Conservation (phyloP, 2,797 vertebrate species). For the Peromyscus eremicus region DNA sequence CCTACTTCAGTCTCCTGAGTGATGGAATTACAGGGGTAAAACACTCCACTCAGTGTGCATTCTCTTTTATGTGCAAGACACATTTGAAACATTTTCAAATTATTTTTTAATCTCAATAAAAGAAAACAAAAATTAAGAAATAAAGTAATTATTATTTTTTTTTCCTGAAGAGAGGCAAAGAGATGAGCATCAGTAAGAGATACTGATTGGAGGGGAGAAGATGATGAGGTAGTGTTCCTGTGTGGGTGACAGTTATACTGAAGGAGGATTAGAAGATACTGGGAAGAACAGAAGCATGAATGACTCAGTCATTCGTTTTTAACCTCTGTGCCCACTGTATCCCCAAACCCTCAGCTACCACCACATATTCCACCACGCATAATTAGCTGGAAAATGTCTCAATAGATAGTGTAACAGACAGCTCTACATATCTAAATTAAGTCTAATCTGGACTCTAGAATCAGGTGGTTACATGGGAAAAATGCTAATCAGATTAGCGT, state of each 20-base stretch:
- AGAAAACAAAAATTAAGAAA: slow-evolving; percentile 7
- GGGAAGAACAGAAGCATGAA: neutral
- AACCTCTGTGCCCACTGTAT: neutral
- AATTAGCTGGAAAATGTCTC: slow-evolving; percentile 22
- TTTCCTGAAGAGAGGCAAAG: neutral
- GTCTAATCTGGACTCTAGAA: neutral
- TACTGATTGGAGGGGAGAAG: neutral
- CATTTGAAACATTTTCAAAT: neutral
- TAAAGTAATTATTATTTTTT: neutral
- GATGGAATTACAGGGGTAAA: neutral
- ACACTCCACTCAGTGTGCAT: neutral
- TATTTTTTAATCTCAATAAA: neutral
- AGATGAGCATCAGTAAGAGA: neutral
- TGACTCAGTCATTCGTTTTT: neutral
- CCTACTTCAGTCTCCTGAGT: neutral
- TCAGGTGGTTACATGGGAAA: neutral
- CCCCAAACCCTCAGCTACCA: neutral
- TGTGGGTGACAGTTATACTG: neutral
- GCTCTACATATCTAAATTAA: neutral
- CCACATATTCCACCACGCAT: neutral
- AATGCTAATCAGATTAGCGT: neutral
- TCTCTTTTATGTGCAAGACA: neutral
- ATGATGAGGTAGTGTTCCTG: neutral
- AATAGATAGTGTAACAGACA: neutral
- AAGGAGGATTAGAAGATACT: neutral